phyloP scores from a whole-genome alignment of 2,888 invertebrate species.

The Apamea sordens region DNA sequence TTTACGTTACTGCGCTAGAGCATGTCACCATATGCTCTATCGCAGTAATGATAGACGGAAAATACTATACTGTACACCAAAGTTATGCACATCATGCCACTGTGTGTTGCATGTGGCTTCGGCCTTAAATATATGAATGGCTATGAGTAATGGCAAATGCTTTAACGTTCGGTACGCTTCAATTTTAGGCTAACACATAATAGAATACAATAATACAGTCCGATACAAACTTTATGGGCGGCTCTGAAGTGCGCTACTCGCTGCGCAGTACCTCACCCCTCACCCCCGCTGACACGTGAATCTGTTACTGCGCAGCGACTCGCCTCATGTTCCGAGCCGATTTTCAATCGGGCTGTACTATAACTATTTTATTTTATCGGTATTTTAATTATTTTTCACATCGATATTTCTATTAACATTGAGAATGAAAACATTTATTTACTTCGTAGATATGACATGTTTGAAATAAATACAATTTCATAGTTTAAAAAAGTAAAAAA shows the following conservation, averaged over 20 bases:
- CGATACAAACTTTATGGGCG: not conserved
- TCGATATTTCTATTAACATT: slow-evolving; percentile 33
- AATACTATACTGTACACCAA: not conserved
- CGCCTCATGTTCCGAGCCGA: not conserved
- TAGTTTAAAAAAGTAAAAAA: slow-evolving; percentile 3
- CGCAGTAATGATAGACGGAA: too few species aligned
- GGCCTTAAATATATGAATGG: not conserved
- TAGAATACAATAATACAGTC: not conserved
- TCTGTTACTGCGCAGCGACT: not conserved
- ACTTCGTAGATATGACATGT: not conserved
- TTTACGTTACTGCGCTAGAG: too few species aligned
- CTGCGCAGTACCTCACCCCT: too few species aligned
- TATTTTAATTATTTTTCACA: slow-evolving; percentile 21
- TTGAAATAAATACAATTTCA: slow-evolving; percentile 8
- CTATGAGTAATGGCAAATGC: slow-evolving; percentile 5
- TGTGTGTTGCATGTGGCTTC: not conserved
- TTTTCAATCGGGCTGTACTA: not conserved
- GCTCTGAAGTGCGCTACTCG: not conserved
- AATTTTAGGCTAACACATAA: slow-evolving; percentile 2
- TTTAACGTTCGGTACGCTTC: not conserved
- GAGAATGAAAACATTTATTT: slow-evolving; percentile 30
- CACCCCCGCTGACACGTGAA: too few species aligned
- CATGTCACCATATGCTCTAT: too few species aligned
- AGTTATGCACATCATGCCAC: not conserved
- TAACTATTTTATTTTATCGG: not conserved